Percentiles rank a stretch among this genome's conserved stretches.
phyloP scores from a whole-genome alignment of 2,888 invertebrate genomes.

The Cheilosia pagana region DNA sequence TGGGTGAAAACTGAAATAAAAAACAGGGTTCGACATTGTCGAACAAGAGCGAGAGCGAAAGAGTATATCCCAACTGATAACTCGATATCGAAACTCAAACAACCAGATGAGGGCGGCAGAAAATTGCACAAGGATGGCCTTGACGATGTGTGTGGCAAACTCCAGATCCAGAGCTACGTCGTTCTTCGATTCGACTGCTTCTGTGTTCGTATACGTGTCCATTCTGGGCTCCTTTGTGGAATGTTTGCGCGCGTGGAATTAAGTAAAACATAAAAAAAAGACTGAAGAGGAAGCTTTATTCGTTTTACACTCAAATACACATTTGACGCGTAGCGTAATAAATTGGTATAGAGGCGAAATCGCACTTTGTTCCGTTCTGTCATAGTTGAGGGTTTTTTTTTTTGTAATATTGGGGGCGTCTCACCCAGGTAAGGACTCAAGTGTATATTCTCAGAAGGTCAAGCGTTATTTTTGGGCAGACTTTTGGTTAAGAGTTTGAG shows the following conservation, averaged over 20 bases:
- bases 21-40: slow-evolving; percentile 28
- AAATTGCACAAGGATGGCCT: slow-evolving; percentile 38
- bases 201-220: neutral
- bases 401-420: slow-evolving; percentile 4
- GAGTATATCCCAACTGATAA: slow-evolving; percentile 44
- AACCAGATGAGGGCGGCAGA: slow-evolving; percentile 50
- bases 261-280: slow-evolving; percentile 50
- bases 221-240: slow-evolving; percentile 2
- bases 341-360: slow-evolving; percentile 44
- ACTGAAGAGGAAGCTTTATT: slow-evolving; percentile 55
- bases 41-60: slow-evolving; percentile 29
- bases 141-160: neutral
- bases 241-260: slow-evolving; percentile 59
- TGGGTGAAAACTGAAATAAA: slow-evolving; percentile 7
- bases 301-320: slow-evolving; percentile 67
- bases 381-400: neutral
- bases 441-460: slow-evolving; percentile 43
- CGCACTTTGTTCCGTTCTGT: slow-evolving; percentile 15
- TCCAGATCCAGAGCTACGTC: neutral
- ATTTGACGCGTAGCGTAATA: slow-evolving; percentile 50
- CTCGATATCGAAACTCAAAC: slow-evolving; percentile 63
- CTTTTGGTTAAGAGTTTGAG: neutral
- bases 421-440: neutral
- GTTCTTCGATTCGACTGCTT: neutral
- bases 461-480: slow-evolving; percentile 51